Evolutionary conservation across 2,797 vertebrate genomes (phyloP).

Genomic region (Dryobates pubescens): DNA sequence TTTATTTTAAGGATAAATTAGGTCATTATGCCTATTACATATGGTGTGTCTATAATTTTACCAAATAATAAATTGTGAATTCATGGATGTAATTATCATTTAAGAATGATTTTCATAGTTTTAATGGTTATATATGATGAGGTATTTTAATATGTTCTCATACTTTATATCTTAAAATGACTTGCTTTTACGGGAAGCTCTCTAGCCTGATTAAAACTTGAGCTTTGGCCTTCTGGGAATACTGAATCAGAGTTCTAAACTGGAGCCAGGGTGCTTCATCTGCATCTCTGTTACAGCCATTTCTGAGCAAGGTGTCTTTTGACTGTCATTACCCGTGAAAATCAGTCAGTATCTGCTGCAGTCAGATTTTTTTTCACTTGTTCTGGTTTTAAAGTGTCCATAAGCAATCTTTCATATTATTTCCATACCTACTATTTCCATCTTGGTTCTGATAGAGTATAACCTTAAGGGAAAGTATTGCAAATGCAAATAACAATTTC

Average conservation of each 20-base stretch:
- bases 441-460: background rate
- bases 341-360: background rate
- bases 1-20: background rate
- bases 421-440: background rate
- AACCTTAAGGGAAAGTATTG: background rate
- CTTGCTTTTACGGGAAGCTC: background rate
- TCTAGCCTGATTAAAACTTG: background rate
- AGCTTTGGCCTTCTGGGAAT: background rate
- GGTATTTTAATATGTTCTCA: background rate
- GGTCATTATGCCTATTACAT: background rate
- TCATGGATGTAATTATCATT: background rate
- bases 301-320: background rate
- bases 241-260: background rate
- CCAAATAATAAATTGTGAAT: background rate
- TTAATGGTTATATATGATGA: background rate
- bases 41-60: background rate
- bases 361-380: background rate
- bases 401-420: background rate
- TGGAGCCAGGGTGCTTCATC: background rate
- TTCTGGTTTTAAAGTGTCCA: background rate
- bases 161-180: background rate
- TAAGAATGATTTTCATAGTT: background rate
- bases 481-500: background rate
- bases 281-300: background rate
- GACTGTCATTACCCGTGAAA: background rate